Evolutionary conservation across 2,797 vertebrate species (phyloP).

Genomic region (Sebastes itinus): DNA sequence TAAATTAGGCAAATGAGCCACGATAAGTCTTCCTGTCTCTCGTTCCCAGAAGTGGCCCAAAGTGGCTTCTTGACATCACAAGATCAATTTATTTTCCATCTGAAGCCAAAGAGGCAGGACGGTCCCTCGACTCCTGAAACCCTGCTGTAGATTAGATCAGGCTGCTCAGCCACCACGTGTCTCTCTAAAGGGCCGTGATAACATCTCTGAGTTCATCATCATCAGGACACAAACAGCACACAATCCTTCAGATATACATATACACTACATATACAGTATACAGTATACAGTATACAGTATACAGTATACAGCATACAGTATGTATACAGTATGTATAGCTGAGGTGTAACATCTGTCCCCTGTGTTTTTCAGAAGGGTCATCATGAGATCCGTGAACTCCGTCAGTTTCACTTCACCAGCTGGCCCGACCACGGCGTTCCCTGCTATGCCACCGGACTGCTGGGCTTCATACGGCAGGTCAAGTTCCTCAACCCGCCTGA

Average conservation of each 20-base stretch:
- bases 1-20: constrained; percentile 68
- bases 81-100: constrained; percentile 61
- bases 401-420: constrained; percentile 98
- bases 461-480: constrained; percentile 96
- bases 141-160: constrained; percentile 43
- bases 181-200: constrained; percentile 36
- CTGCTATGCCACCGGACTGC: constrained; percentile 94
- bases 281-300: too few relatives aligned
- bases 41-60: constrained; percentile 58
- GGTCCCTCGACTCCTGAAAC: constrained; percentile 22
- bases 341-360: not conserved
- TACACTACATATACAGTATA: too few relatives aligned
- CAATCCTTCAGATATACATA: too few relatives aligned
- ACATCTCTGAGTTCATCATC: constrained; percentile 19
- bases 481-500: constrained; percentile 97
- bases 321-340: too few relatives aligned
- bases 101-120: constrained; percentile 42
- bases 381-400: constrained; percentile 96
- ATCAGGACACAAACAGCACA: not conserved
- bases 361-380: constrained; percentile 91
- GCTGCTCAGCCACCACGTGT: constrained; percentile 42
- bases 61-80: constrained; percentile 48
- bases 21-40: constrained; percentile 61
- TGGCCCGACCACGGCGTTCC: constrained; percentile 98
- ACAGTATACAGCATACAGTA: too few relatives aligned